Evolutionary conservation across 2,113 vertebrate genomes (phyloP).

Genomic region (Calyptommatus sinebrachiatus): DNA sequence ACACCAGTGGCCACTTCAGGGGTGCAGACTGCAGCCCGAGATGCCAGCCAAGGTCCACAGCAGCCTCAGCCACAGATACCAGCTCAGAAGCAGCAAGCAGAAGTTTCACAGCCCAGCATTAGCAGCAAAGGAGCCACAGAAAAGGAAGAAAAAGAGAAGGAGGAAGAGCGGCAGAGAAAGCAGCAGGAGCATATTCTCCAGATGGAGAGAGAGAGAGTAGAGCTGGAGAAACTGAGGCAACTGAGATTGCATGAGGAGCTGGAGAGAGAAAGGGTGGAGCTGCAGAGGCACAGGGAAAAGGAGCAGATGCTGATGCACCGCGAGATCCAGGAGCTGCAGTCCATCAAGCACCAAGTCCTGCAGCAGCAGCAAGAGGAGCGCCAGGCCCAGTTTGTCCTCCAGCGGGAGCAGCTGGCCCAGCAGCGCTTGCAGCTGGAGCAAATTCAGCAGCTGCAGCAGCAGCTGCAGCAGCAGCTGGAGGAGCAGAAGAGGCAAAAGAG

Average conservation of each 20-base stretch:
- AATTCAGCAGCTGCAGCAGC: constrained; percentile 95
- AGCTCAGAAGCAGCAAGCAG: constrained; percentile 33
- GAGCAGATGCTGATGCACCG: constrained; percentile 94
- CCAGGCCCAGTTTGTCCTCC: constrained; percentile 91
- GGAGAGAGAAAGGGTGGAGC: constrained; percentile 89
- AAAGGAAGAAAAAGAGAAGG: constrained; percentile 80
- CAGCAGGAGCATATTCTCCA: constrained; percentile 95
- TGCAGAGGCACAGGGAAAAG: constrained; percentile 94
- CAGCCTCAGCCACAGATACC: accelerated
- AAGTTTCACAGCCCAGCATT: constrained; percentile 54
- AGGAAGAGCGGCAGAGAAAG: constrained; percentile 87
- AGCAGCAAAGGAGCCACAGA: constrained; percentile 55
- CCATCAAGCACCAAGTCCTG: constrained; percentile 95
- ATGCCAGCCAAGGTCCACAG: constrained; percentile 14
- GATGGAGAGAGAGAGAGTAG: constrained; percentile 90
- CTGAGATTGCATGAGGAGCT: constrained; percentile 93
- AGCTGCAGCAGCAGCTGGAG: constrained; percentile 94
- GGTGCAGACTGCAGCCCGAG: constrained; percentile 60
- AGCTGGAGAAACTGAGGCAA: constrained; percentile 93
- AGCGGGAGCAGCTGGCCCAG: constrained; percentile 95
- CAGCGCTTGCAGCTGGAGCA: constrained; percentile 95
- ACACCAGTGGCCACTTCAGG: constrained; percentile 36
- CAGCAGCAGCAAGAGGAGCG: constrained; percentile 96
- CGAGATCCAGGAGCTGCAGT: constrained; percentile 94
- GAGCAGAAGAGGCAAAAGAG: constrained; percentile 94